Percentiles rank a stretch among this genome's conserved stretches.
Evolutionary conservation across 2,797 vertebrate species (phyloP).

Genomic region (Xiphorhynchus erythropygius): DNA sequence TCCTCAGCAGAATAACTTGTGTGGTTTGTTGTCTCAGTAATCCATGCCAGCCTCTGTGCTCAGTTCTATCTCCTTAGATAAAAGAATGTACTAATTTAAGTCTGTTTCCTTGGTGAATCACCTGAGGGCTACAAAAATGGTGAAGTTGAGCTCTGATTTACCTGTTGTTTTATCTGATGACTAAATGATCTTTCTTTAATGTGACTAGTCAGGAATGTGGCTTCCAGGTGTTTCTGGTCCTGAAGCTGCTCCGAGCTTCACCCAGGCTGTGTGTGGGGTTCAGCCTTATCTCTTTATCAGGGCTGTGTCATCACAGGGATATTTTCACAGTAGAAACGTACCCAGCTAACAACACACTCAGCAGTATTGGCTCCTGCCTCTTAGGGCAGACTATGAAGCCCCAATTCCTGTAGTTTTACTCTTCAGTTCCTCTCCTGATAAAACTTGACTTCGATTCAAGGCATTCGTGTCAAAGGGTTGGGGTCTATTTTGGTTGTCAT

Average conservation of each 20-base stretch:
- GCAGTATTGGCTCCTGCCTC: background rate
- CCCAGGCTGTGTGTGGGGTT: background rate
- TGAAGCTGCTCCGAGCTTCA: background rate
- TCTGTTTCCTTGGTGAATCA: constrained; percentile 54
- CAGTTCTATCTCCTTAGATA: background rate
- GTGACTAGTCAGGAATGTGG: background rate
- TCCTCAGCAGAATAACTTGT: constrained; percentile 23
- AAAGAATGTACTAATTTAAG: constrained; percentile 18
- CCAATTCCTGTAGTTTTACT: background rate
- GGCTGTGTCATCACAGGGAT: background rate
- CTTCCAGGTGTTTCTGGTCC: background rate
- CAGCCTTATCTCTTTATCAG: background rate
- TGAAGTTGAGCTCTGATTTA: constrained; percentile 25
- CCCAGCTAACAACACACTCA: background rate
- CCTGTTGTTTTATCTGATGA: background rate
- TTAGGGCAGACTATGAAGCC: background rate
- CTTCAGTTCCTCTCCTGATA: background rate
- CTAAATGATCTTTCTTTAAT: background rate
- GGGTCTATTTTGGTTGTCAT: background rate
- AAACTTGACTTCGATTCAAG: background rate
- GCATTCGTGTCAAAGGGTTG: background rate
- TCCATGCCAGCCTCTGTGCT: background rate
- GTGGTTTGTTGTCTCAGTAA: constrained; percentile 10
- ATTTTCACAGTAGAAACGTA: background rate
- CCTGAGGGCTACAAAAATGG: constrained; percentile 14